Evolutionary conservation across 2,797 vertebrate species (phyloP).

Genomic region (Pterois miles): DNA sequence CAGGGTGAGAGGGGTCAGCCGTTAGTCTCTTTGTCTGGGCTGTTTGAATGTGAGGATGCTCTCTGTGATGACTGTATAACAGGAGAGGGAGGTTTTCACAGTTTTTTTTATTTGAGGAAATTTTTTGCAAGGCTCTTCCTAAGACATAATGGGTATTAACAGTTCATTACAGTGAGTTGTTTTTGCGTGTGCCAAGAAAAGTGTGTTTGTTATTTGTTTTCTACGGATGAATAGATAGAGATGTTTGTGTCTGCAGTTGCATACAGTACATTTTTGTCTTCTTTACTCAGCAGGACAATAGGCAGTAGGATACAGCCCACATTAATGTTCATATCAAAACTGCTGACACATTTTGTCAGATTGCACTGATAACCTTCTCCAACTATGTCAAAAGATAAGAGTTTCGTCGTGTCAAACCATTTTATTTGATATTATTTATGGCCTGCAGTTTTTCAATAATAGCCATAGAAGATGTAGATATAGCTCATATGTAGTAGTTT

Average conservation of each 20-base stretch:
- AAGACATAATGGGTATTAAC: neutral
- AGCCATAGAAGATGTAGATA: neutral
- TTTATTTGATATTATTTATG: neutral
- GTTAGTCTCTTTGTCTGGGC: neutral
- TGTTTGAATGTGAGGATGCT: neutral
- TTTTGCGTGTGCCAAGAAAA: neutral
- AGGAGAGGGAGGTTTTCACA: neutral
- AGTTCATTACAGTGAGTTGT: neutral
- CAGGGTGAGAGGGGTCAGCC: neutral
- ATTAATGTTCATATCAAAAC: neutral
- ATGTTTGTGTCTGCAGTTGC: neutral
- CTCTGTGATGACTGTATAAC: neutral
- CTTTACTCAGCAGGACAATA: neutral
- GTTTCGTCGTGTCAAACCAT: neutral
- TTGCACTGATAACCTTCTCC: neutral
- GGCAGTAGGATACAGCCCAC: neutral
- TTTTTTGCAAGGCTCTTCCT: neutral
- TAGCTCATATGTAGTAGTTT: neutral
- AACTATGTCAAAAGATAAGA: neutral
- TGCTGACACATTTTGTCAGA: neutral
- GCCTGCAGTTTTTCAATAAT: neutral
- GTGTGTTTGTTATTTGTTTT: neutral
- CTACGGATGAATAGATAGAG: neutral
- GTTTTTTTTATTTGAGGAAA: neutral
- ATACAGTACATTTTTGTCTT: neutral